Evolutionary conservation across 2,797 vertebrate genomes (phyloP).

Genomic region (Phaenicophaeus curvirostris): DNA sequence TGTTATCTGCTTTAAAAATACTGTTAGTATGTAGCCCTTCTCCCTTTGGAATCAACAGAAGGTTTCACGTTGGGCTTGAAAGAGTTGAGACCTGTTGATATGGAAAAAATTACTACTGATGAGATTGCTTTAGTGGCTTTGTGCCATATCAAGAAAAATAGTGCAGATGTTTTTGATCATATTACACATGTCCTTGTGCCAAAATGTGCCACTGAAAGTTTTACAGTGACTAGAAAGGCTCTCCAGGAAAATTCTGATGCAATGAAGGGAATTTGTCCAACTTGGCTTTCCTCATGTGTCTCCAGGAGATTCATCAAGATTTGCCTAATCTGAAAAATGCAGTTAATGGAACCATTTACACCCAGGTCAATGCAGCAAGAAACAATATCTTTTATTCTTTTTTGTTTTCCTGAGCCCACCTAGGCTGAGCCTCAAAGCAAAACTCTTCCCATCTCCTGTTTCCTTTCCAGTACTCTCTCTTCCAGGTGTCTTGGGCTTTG

Average conservation of each 20-base stretch:
- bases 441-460: background rate
- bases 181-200: background rate
- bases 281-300: background rate
- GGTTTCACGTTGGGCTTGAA: background rate
- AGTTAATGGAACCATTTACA: background rate
- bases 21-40: background rate
- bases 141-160: background rate
- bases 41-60: background rate
- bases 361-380: background rate
- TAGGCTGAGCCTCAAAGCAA: background rate
- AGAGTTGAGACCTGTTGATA: background rate
- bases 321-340: background rate
- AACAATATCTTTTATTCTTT: background rate
- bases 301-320: background rate
- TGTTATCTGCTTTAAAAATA: background rate
- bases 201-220: background rate
- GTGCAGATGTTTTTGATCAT: background rate
- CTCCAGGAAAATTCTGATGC: background rate
- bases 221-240: background rate
- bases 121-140: background rate
- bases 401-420: background rate
- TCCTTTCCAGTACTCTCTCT: background rate
- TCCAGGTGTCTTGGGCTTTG: background rate
- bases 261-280: background rate
- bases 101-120: background rate